Percentiles rank a stretch among this genome's conserved stretches.
Conservation (phyloP, 2,113 vertebrate genomes). For the Larimichthys crocea region DNA sequence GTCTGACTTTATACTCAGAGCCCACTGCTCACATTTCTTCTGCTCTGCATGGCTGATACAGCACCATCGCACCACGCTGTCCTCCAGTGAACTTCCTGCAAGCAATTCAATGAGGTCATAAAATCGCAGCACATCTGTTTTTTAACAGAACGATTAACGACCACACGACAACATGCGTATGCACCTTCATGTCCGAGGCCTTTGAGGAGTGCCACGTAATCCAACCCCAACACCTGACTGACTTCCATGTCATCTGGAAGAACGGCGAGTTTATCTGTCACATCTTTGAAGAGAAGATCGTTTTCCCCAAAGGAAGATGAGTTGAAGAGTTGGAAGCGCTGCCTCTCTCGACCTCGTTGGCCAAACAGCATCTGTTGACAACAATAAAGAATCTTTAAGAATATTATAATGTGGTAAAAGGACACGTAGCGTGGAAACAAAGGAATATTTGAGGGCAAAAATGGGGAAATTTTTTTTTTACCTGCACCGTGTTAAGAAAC, state of each 20-base stretch:
- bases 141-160: not conserved
- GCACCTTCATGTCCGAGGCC: slow-evolving; percentile 92
- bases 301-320: slow-evolving; percentile 83
- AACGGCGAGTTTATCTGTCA: slow-evolving; percentile 84
- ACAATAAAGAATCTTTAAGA: not conserved
- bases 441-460: not conserved
- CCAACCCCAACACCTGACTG: slow-evolving; percentile 89
- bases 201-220: slow-evolving; percentile 91
- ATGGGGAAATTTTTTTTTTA: slow-evolving; percentile 63
- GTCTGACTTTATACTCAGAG: slow-evolving; percentile 88
- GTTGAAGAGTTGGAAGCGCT: slow-evolving; percentile 88
- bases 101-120: not conserved
- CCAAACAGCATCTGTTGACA: slow-evolving; percentile 86
- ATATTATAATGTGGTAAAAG: not conserved
- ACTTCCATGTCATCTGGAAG: slow-evolving; percentile 85
- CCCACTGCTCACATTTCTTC: slow-evolving; percentile 92
- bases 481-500: slow-evolving; percentile 86
- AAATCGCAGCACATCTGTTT: not conserved
- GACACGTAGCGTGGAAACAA: not conserved
- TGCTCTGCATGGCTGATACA: slow-evolving; percentile 91
- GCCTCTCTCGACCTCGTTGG: slow-evolving; percentile 80
- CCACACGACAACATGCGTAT: not conserved
- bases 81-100: slow-evolving; percentile 90
- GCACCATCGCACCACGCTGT: slow-evolving; percentile 93
- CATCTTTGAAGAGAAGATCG: slow-evolving; percentile 90